A percentile compares a stretch with the other conserved stretches of the same genome.
These are phyloP conservation scores for Atherinosoma microstoma DNA, from an alignment of 2,797 vertebrate genomes.

Conservation along the genomic window DNA sequence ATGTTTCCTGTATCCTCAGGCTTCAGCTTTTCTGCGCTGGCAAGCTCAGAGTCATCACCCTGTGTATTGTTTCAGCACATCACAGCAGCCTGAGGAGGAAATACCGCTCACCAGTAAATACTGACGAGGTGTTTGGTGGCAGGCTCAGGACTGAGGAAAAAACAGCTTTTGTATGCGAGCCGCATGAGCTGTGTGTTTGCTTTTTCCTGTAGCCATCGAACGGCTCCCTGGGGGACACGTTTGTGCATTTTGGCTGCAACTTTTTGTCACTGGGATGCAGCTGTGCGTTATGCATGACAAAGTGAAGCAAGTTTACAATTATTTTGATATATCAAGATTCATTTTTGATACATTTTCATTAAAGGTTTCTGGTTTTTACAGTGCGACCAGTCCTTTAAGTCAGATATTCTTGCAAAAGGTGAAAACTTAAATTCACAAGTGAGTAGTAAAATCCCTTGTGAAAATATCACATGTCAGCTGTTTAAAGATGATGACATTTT, in stretches of 20 bases:
- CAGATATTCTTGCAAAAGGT: slow-evolving; percentile 1
- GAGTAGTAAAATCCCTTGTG: not conserved
- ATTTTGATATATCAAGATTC: not conserved
- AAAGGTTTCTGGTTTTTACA: slow-evolving; percentile 5
- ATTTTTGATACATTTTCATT: not conserved
- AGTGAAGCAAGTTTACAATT: not conserved
- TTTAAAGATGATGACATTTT: not conserved
- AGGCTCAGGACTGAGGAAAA: slow-evolving; percentile 31
- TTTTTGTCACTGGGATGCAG: not conserved
- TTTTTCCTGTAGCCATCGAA: slow-evolving; percentile 40
- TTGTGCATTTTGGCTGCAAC: slow-evolving; percentile 9
- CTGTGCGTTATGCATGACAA: not conserved
- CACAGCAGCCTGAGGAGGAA: slow-evolving; percentile 33
- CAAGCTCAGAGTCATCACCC: slow-evolving; percentile 31
- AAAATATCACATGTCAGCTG: not conserved
- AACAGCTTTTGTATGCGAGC: slow-evolving; percentile 35
- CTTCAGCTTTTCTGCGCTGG: slow-evolving; percentile 37
- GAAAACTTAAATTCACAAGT: slow-evolving; percentile 12
- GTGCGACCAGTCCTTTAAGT: slow-evolving; percentile 6
- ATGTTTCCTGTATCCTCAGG: slow-evolving; percentile 52
- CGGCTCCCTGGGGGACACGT: slow-evolving; percentile 14
- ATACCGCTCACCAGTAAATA: slow-evolving; percentile 32
- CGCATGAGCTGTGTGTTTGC: slow-evolving; percentile 20
- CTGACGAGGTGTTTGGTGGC: slow-evolving; percentile 35
- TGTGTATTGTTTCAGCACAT: slow-evolving; percentile 42